Base-by-base conservation (phyloP, 2,113 vertebrate genomes). In the Saimiri boliviensis region DNA sequence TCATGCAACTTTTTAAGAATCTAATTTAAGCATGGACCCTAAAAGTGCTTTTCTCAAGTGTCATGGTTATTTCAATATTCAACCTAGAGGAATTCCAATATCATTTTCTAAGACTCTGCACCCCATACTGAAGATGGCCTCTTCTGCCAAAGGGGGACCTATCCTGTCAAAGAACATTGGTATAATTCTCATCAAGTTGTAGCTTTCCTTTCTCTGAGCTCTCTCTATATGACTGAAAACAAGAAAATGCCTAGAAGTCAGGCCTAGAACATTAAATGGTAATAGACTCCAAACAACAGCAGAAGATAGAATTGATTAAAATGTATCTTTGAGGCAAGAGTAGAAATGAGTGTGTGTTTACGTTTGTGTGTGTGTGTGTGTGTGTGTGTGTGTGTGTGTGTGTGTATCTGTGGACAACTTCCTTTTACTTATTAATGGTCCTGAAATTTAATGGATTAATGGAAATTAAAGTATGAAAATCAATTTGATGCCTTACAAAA, bases 371-470 rank as follows among this genome's bases (percentile, higher is more conserved):
- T 37, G 32, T 40, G 13, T 56, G 42, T 42, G 42, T 42, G 42
- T 42, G 42, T 42, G 42, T 42, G 42, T 42, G 42, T 42, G 42
- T 42, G 42, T 42, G 42, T 42, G 42, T 42, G 42, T n/a, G n/a
- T n/a, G n/a, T n/a, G n/a, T n/a, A 3, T 42, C 0, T 60, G 2
- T 45, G 14, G 9, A 49, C 68, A 87, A 83, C 74, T 86, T 83
- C 47, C 13, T 56, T 82, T 93, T 88, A 60, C 80, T 81, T 94
- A 82, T 82, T 88, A 90, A 54, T 70, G 4, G 70, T 73, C n/a
- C 68, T 90, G 19, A 82, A 92, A 91, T 90, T 81, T 83, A 86
- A 83, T 83, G 14, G n/a, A 70, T 63, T 71, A 93, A 84, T 96
- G 68, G 35, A 83, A 90, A 96, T 94, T 74, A 63, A 91, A 86